Evolutionary conservation across 2,888 invertebrate genomes (phyloP), one percentile per base, ranked within the genome.

Genomic region (Unio delphinus): DNA sequence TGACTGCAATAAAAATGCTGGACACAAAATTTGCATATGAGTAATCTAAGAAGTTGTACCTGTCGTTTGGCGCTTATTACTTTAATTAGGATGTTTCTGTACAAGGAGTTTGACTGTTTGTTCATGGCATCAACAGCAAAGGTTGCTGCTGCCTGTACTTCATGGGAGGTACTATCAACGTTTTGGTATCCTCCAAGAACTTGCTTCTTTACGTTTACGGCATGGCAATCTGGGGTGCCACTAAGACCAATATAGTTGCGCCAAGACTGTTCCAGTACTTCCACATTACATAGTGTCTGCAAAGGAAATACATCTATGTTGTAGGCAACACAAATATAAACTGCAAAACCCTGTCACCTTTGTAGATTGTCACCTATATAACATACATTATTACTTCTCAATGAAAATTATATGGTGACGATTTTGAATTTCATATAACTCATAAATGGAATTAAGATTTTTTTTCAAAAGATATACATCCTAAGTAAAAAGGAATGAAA

Each of bases 71-170:
- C 72, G 55, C 72, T 56, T 6, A 60, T 7, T 11, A 75, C 23
- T 30, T 72, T 65, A 17, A 74, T 55, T 15, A 72, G 64, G 18
- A 61, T 72, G 55, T 69, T 34, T 59, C 71, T 71, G 71, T 45
- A 81, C 65, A 79, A 7, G 45, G 62, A 67, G 69, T 81, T 82
- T 62, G 73, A 69, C 69, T 65, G 69, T 57, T 61, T 54, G 63
- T 82, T 81, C 23, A 76, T 64, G 45, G 64, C 55, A 8, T 73
- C 72, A 18, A 79, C 70, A 7, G 73, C 80, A 70, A 78, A 78
- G n/a, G 30, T 45, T 20, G 74, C 65, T 28, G 78, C 75, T 11
- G 67, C 61, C 56, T 72, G 71, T 55, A 73, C 70, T 45, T 66
- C 60, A 26, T 72, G 76, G 26, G 28, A 30, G 11, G 55, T 65